Base-by-base conservation (phyloP, 2,888 invertebrate species). In the Ligdia adustata region DNA sequence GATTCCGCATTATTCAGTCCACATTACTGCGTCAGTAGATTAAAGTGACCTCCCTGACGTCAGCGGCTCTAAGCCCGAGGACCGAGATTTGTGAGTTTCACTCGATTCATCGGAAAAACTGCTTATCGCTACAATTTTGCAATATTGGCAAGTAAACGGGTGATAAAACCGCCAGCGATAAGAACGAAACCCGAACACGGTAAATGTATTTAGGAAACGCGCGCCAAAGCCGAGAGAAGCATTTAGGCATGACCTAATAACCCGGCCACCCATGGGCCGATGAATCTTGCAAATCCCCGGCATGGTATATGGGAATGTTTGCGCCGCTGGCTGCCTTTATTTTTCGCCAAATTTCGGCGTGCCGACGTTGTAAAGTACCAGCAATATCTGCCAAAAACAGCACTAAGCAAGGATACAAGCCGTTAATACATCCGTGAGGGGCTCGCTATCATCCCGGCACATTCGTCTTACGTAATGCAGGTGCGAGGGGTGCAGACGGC, bases 381-480 rank as follows among this genome's bases (percentile, higher is more conserved):
- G 22, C 29, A 39, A 34, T 46, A 46, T 46, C 46, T 46, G 34
- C 27, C 46, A 34, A 28, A 39, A 33, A 28, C 45, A 46, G 20
- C 39, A 39, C 29, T 40, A 24, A 33, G 39, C 27, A 5, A 22
- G 39, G 34, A 22, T 40, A 46, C 40, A 40, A 15, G 40, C 34
- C 40, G 41, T 47, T 50, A 47, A 40, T 52, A 50, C 41, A 47
- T 47, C 40, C 29, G 38, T 45, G 57, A 51, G 55, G 47, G 59
- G 48, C 52, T 52, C 50, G 57, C 61, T 69, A 69, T 71, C 71
- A 67, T 68, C 63, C 66, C 57, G 70, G 64, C 68, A 70, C 74
- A 74, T 75, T 69, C 72, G 69, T 69, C 68, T 87, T 87, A 82
- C 79, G 81, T 85, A 85, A 84, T 72, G 73, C 78, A 77, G 83